Evolutionary conservation across 2,797 vertebrate genomes (phyloP).

Genomic region (Microcaecilia unicolor): DNA sequence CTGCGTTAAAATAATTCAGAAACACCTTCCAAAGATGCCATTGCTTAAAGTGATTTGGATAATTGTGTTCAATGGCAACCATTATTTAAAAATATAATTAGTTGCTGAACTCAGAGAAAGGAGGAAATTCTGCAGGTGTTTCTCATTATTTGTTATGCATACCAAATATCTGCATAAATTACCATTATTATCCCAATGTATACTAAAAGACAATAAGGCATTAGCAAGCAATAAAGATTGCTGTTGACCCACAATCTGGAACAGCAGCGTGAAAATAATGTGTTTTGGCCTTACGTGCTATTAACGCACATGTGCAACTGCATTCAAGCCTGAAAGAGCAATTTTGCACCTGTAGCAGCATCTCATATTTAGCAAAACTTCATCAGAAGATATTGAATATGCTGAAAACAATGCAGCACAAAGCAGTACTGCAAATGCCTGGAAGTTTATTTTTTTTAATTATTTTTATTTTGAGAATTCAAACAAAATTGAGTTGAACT

Average conservation of each 20-base stretch:
- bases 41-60: slow-evolving; percentile 88
- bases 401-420: slow-evolving; percentile 5
- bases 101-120: slow-evolving; percentile 81
- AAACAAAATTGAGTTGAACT: too few relatives aligned
- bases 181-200: slow-evolving; percentile 72
- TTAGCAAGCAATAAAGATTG: slow-evolving; percentile 68
- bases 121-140: slow-evolving; percentile 84
- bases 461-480: too few relatives aligned
- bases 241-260: slow-evolving; percentile 77
- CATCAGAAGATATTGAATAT: slow-evolving; percentile 37
- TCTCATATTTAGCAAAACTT: slow-evolving; percentile 37
- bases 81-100: slow-evolving; percentile 97
- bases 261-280: slow-evolving; percentile 59
- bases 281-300: slow-evolving; percentile 63
- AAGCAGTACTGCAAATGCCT: background rate
- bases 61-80: slow-evolving; percentile 83
- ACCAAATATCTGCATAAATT: slow-evolving; percentile 77
- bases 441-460: slow-evolving; percentile 1
- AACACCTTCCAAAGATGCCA: slow-evolving; percentile 84
- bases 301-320: slow-evolving; percentile 39
- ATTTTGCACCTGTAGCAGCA: slow-evolving; percentile 69
- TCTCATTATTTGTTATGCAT: slow-evolving; percentile 78
- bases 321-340: slow-evolving; percentile 66
- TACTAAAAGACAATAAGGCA: slow-evolving; percentile 75
- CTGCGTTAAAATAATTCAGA: slow-evolving; percentile 61